Conservation (phyloP, 2,888 invertebrate genomes). For the Cheilosia impressa region DNA sequence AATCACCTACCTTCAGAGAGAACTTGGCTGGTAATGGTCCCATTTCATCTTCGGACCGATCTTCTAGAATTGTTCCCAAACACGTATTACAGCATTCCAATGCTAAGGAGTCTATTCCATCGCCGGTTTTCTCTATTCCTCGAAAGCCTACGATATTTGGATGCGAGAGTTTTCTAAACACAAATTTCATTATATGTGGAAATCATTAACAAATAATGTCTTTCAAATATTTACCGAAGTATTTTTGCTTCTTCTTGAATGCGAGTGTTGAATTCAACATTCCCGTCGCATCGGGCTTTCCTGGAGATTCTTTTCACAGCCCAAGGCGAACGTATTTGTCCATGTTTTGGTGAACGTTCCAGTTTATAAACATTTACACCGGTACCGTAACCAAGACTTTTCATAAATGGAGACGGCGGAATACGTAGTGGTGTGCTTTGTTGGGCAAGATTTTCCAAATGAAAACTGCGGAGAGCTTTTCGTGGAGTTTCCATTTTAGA, state of each 20-base stretch:
- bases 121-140: constrained; percentile 82
- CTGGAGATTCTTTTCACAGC: constrained; percentile 90
- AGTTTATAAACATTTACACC: constrained; percentile 91
- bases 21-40: constrained; percentile 87
- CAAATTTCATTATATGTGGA: not conserved
- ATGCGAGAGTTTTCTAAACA: constrained; percentile 86
- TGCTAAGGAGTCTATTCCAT: constrained; percentile 86
- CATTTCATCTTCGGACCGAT: constrained; percentile 85
- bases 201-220: constrained; percentile 9
- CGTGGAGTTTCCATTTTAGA: constrained; percentile 78
- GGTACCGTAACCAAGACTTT: constrained; percentile 90
- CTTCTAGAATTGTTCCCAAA: constrained; percentile 90
- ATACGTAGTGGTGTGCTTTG: constrained; percentile 84
- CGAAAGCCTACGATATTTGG: constrained; percentile 93
- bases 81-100: constrained; percentile 91
- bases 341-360: constrained; percentile 88
- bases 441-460: constrained; percentile 78
- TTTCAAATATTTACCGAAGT: constrained; percentile 83
- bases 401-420: constrained; percentile 90
- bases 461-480: constrained; percentile 77
- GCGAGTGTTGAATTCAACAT: constrained; percentile 84
- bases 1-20: constrained; percentile 85
- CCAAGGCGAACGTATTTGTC: constrained; percentile 91
- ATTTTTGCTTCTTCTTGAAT: constrained; percentile 89
- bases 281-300: constrained; percentile 79